Evolutionary conservation across 2,797 vertebrate genomes (phyloP), one percentile per base, ranked within the genome.

Genomic region (Alosa sapidissima): DNA sequence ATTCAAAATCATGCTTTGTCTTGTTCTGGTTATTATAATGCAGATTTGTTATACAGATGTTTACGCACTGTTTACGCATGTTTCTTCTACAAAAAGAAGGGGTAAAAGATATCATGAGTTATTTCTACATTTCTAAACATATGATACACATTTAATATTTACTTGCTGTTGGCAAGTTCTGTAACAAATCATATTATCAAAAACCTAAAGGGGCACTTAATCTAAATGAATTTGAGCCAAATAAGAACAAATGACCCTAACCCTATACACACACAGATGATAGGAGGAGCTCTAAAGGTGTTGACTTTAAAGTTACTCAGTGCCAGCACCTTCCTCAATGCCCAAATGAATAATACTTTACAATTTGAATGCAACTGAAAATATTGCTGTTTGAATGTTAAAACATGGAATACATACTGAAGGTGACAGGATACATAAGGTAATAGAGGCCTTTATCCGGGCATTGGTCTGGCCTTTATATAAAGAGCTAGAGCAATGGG

Each of bases 341-440:
- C 6, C 33, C 33, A 41, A 75, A 75, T 75, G 33, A 72, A 72
- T 72, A 75, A 75, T 75, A 75, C 68, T 75, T 75, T 75, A 36
- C 16, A 28, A 75, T 13, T 75, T 41, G 33, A 41, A 41, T 19
- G 11, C 62, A 41, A 45, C 5, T 75, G 68, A 75, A 75, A 75
- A 41, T 75, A 45, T 75, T 28, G 11, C 68, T 75, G 36, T 8
- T 75, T 75, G 68, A 72, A 72, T 41, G 2, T 28, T 33, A 33
- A 72, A 33, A 72, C 33, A 41, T 72, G 33, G 6, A 45, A 75
- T 8, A 28, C 62, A 72, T 45, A 75, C 68, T 41, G 68, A 41
- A 75, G 68, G 33, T 14, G 41, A 45, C 33, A 72, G 36, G 13
- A 72, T 11, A 75, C 16, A 45, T 33, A 75, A 41, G 36, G 55